These are phyloP conservation scores for Meloidogyne hapla DNA, from an alignment of 1,140 invertebrate genomes.

Conservation along the genomic window DNA sequence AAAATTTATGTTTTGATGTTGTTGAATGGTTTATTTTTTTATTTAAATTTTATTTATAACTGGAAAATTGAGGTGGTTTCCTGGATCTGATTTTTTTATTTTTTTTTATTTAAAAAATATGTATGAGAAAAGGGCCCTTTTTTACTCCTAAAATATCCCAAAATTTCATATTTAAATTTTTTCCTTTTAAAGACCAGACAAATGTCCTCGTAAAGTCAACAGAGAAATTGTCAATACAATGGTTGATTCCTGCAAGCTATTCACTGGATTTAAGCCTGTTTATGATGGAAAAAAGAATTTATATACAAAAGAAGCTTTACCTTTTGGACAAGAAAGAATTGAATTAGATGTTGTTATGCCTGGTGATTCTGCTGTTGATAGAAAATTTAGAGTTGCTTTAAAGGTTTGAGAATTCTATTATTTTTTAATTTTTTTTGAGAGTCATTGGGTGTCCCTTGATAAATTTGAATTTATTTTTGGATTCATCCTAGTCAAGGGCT, in stretches of 20 bases:
- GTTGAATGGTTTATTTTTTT: slow-evolving; percentile 55
- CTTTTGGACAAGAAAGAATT: slow-evolving; percentile 65
- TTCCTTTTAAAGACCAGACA: slow-evolving; percentile 79
- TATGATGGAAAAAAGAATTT: slow-evolving; percentile 98
- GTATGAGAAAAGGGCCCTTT: no score
- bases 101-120: no score
- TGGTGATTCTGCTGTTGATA: slow-evolving; percentile 89
- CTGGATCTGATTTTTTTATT: no score
- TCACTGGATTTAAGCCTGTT: slow-evolving; percentile 93
- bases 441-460: no score
- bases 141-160: no score
- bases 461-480: no score
- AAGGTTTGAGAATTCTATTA: not conserved
- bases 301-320: slow-evolving; percentile 92
- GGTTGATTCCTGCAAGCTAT: slow-evolving; percentile 97
- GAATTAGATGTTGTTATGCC: slow-evolving; percentile 91
- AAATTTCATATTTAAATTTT: no score
- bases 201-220: slow-evolving; percentile 97
- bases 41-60: slow-evolving; percentile 20
- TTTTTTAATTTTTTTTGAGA: not conserved
- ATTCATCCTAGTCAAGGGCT: no score
- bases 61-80: no score
- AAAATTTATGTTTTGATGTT: slow-evolving; percentile 53
- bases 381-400: slow-evolving; percentile 74
- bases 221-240: slow-evolving; percentile 98